Base-by-base conservation (phyloP, 2,888 invertebrate genomes). In the Ochropleura leucogaster region DNA sequence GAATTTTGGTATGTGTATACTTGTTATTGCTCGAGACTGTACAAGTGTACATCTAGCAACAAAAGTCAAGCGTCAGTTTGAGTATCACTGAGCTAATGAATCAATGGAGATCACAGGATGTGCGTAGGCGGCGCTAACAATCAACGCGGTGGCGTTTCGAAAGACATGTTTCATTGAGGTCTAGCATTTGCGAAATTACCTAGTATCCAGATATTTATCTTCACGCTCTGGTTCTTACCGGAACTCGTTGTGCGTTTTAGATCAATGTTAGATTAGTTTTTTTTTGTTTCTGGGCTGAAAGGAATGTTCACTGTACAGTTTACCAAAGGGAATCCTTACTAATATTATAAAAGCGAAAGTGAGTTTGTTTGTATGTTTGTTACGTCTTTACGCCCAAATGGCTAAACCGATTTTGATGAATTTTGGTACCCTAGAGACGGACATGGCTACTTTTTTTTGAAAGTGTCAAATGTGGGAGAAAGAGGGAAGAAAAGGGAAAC, bases 81-180 rank as follows among this genome's bases (percentile, higher is more conserved):
- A 72, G 78, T 55, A 80, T 67, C 76, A 59, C 74, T 74, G 73
- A 55, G 30, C 40, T 79, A 86, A 88, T 91, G 87, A 90, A 90
- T 90, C 88, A 90, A 88, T 85, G 81, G 83, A 79, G 85, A 89
- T 85, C 86, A 72, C 93, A 92, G 91, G 93, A 93, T 90, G 89
- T 85, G 89, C 74, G 93, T 92, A 85, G 92, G 92, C 85, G 90
- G 81, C 85, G 91, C 85, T 74, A 72, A 88, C 90, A 91, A 92
- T 91, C 89, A 87, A 83, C 83, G 71, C 80, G 64, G 64, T 72
- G 83, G 80, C 77, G 87, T 92, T 91, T 90, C 90, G 90, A 90
- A 92, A 92, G 89, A 82, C 79, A 80, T 71, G 68, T 79, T 78
- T 71, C 80, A 83, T 79, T 83, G 74, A 75, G 74, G 67, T 70